Evolutionary conservation across 2,113 vertebrate species (phyloP), one percentile per base, ranked within the genome.

Genomic region (Rhinolophus ferrumequinum): DNA sequence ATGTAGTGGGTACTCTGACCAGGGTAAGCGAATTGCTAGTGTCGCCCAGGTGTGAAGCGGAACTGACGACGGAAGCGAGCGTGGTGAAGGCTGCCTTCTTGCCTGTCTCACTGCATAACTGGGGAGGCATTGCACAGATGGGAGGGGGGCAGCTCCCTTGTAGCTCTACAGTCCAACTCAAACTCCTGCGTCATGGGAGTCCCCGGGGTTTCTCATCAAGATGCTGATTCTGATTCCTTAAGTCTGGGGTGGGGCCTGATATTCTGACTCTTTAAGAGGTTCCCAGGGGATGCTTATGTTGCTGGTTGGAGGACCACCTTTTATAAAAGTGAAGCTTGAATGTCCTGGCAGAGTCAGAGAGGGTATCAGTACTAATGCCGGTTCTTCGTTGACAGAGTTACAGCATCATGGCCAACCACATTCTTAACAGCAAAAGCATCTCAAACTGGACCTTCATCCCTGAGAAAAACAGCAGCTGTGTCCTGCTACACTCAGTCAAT

Each of bases 401-500:
- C 95, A 98, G 98, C 88, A 94, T n/a, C 67, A 98, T 99, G 97
- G 98, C 98, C 88, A 98, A 98, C 96, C 98, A 98, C 64, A 95
- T 99, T 97, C 98, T 98, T 19, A 97, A 98, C 88, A 98, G 98
- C 86, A 97, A 96, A 8, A 50, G 96, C 58, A 93, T 98, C 96
- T 98, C 97, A 22, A 98, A 94, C 70, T 99, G 98, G 98, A 98
- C 98, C 82, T 98, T 98, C 88, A 93, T 99, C 33, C 98, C 93
- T 18, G 83, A 98, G 16, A 97, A 35, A 94, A 97, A 97, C 0
- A 92, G 70, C 11, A 97, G 99, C 96, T 99, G 98, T 0, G 0
- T 87, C 30, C 96, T 99, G 73, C 96, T 99, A 66, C 96, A 97
- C 12, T 98, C 99, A 0, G 91, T 99, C 90, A 99, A 99, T 94